A percentile compares a stretch with the other conserved stretches of the same genome.
These are phyloP conservation scores for Phrynocephalus versicolor DNA, from an alignment of 2,113 vertebrate species.

Conservation along the genomic window DNA sequence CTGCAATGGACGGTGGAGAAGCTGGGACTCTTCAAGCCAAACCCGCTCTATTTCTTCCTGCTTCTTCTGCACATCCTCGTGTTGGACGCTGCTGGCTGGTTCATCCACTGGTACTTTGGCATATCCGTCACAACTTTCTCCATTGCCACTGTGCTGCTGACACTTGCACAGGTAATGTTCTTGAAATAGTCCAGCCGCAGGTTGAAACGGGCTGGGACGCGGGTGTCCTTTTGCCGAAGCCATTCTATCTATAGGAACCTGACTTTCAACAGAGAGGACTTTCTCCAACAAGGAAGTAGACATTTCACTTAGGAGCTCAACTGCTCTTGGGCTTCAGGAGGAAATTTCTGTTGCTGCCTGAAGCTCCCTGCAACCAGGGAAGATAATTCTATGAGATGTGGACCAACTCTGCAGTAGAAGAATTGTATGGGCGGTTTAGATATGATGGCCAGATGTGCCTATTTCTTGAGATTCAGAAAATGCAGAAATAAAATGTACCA, in stretches of 20 bases:
- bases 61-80: constrained; percentile 70
- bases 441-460: too few species aligned
- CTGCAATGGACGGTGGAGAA: constrained; percentile 59
- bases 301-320: too few species aligned
- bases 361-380: too few species aligned
- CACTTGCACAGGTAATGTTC: constrained; percentile 63
- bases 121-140: constrained; percentile 58
- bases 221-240: too few species aligned
- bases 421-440: too few species aligned
- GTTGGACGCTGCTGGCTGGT: constrained; percentile 66
- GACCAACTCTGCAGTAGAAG: too few species aligned
- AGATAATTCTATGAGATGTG: too few species aligned
- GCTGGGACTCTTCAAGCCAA: constrained; percentile 67
- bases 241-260: not conserved
- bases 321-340: not conserved
- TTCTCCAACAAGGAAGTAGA: not conserved
- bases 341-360: too few species aligned
- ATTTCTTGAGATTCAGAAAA: too few species aligned
- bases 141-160: constrained; percentile 62
- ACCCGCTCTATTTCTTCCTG: constrained; percentile 64
- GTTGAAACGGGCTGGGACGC: not conserved
- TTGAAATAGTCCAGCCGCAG: too few species aligned
- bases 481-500: too few species aligned
- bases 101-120: constrained; percentile 66
- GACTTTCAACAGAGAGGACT: not conserved